Percentiles rank a stretch among this genome's conserved stretches.
Evolutionary conservation across 2,888 invertebrate genomes (phyloP).

Genomic region (Theretra japonica): DNA sequence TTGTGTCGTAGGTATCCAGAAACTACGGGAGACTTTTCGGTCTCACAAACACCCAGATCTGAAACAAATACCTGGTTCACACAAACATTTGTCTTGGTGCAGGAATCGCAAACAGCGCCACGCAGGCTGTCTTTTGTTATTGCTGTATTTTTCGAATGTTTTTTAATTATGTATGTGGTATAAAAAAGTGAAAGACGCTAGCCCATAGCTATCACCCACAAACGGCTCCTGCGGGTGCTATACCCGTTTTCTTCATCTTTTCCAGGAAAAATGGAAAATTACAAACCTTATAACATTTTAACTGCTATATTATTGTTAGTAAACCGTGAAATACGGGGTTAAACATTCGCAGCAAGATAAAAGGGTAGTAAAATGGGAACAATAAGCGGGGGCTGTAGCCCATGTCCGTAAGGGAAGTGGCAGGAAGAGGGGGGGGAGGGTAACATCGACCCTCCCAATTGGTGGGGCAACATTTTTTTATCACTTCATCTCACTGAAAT

Average conservation of each 20-base stretch:
- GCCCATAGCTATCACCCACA: no score
- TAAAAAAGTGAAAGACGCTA: no score
- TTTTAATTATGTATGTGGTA: no score
- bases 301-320: conserved; percentile 20
- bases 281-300: neutral
- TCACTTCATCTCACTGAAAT: conserved; percentile 53
- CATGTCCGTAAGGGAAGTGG: neutral
- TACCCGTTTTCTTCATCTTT: neutral
- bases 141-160: no score
- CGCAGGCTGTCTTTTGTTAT: no score
- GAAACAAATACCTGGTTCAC: no score
- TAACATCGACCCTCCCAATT: conserved; percentile 37
- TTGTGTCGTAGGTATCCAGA: no score
- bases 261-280: neutral
- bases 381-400: conserved; percentile 19
- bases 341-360: conserved; percentile 24
- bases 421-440: no score
- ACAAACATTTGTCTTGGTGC: no score
- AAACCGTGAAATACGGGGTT: conserved; percentile 14
- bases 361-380: conserved; percentile 17
- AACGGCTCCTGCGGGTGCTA: neutral
- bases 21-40: no score
- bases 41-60: no score
- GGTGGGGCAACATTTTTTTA: conserved; percentile 51
- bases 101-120: no score